A percentile compares a stretch with the other conserved stretches of the same genome.
Evolutionary conservation across 64 coral and sea anemone genomes (phyloP).

Genomic region (Acropora tenuis): DNA sequence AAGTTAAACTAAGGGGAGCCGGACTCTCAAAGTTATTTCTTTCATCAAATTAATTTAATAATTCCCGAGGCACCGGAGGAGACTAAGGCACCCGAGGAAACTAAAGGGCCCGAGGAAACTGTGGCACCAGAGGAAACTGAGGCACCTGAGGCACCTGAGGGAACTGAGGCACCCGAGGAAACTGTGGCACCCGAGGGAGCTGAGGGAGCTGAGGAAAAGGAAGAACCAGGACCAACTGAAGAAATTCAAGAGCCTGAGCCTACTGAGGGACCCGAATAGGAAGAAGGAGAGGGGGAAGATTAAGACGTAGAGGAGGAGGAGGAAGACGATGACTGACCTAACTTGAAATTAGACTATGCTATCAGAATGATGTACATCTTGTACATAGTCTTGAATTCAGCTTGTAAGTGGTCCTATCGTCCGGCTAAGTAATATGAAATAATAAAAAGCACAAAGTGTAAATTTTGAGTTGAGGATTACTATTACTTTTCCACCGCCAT

Average conservation of each 20-base stretch:
- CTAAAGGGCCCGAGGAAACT: too few relatives aligned
- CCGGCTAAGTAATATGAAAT: neutral
- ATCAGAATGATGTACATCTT: neutral
- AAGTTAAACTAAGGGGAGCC: too few relatives aligned
- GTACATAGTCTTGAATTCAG: neutral
- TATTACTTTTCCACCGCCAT: neutral
- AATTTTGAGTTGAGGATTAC: neutral
- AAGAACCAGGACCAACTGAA: neutral
- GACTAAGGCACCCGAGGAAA: too few relatives aligned
- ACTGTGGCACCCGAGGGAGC: too few relatives aligned
- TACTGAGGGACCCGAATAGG: neutral
- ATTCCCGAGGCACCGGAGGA: too few relatives aligned
- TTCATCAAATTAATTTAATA: too few relatives aligned
- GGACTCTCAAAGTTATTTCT: too few relatives aligned
- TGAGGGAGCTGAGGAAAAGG: neutral
- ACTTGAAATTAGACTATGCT: neutral
- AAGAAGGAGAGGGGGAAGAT: slow-evolving; percentile 4
- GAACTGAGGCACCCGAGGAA: too few relatives aligned
- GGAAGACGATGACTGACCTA: neutral
- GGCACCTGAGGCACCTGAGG: too few relatives aligned
- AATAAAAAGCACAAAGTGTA: too few relatives aligned
- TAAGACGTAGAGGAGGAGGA: neutral
- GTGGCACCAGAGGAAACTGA: too few relatives aligned
- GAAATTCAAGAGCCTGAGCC: neutral
- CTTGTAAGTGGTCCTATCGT: neutral